phyloP scores from a whole-genome alignment of 92 coral and sea anemone genomes.

The Ricordea florida region DNA sequence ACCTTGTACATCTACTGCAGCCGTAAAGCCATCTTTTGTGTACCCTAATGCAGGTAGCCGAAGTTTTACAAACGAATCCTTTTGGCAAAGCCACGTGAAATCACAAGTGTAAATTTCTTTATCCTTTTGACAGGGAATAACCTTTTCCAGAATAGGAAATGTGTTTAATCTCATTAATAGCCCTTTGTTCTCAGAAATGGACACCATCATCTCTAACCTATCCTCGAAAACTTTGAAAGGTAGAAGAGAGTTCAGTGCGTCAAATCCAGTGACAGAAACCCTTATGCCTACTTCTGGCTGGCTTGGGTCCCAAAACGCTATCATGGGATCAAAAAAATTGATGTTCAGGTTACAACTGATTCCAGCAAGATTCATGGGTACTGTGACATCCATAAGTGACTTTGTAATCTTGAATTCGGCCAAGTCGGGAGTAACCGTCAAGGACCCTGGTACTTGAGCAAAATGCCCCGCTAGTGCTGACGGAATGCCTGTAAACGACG shows the following conservation, averaged over 20 bases:
- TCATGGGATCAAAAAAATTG: conserved; percentile 44
- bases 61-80: conserved; percentile 48
- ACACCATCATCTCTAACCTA: conserved; percentile 23
- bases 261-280: conserved; percentile 46
- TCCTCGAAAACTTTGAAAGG: conserved; percentile 58
- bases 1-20: conserved; percentile 38
- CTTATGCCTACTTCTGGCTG: conserved; percentile 23
- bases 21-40: conserved; percentile 51
- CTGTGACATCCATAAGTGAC: conserved; percentile 8
- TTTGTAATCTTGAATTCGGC: conserved; percentile 15
- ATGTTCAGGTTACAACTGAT: conserved; percentile 26
- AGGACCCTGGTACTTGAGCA: conserved; percentile 18
- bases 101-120: conserved; percentile 47
- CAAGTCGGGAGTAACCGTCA: conserved; percentile 24
- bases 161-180: conserved; percentile 17
- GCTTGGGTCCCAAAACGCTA: background rate
- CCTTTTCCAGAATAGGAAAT: conserved; percentile 37
- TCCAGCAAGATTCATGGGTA: conserved; percentile 39
- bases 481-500: conserved; percentile 55
- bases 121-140: conserved; percentile 41
- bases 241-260: conserved; percentile 39
- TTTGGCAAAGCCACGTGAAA: conserved; percentile 61
- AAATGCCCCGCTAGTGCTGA: conserved; percentile 17
- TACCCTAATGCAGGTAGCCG: conserved; percentile 52
- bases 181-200: conserved; percentile 12